These are phyloP conservation scores for Cyanoderma ruficeps DNA, from an alignment of 2,113 vertebrate genomes.

Conservation along the genomic window DNA sequence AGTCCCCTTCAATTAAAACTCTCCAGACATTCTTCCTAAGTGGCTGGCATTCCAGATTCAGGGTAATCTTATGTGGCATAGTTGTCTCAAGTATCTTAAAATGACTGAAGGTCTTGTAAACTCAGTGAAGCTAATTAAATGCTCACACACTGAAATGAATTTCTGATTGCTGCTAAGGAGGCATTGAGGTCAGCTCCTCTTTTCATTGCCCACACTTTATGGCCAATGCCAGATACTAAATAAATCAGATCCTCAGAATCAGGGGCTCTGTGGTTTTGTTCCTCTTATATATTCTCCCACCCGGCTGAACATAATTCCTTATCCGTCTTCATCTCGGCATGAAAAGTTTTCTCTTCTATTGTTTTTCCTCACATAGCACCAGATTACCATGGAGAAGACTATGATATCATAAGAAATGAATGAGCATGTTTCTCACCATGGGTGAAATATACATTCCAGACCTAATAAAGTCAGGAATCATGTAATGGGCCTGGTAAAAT, in stretches of 20 bases:
- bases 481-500: conserved; percentile 29
- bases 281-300: conserved; percentile 53
- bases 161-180: conserved; percentile 68
- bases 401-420: conserved; percentile 62
- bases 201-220: conserved; percentile 66
- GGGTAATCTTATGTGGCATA: conserved; percentile 34
- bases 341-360: conserved; percentile 43
- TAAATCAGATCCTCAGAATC: conserved; percentile 63
- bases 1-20: conserved; percentile 72
- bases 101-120: conserved; percentile 65
- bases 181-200: conserved; percentile 55
- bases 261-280: conserved; percentile 56
- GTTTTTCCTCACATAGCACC: conserved; percentile 64
- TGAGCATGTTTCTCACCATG: conserved; percentile 53
- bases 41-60: conserved; percentile 58
- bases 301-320: conserved; percentile 50
- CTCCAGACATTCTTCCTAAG: conserved; percentile 58
- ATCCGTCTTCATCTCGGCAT: conserved; percentile 34
- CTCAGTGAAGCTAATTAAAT: conserved; percentile 73
- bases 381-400: conserved; percentile 59
- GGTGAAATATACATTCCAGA: conserved; percentile 53
- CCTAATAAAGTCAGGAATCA: conserved; percentile 59
- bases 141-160: conserved; percentile 61
- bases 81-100: conserved; percentile 68
- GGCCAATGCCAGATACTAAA: conserved; percentile 66